Percentiles rank a stretch among this genome's conserved stretches.
Conservation (phyloP, 2,797 vertebrate genomes). For the Danionella dracula region DNA sequence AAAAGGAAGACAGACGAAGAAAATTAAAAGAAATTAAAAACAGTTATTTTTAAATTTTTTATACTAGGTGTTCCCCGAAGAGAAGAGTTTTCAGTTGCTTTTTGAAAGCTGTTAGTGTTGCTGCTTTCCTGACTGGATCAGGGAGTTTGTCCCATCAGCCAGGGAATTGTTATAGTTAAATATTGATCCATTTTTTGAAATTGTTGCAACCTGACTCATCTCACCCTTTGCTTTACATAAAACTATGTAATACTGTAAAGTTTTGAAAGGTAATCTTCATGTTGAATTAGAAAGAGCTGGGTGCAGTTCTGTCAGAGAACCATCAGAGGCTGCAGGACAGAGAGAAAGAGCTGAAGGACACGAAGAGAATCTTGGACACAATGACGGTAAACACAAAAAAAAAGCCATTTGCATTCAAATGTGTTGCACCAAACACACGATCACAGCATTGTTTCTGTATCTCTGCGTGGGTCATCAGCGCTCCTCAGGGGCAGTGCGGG, state of each 20-base stretch:
- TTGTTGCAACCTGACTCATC: too few relatives aligned
- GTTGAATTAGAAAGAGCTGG: conserved; percentile 59
- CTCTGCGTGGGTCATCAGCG: conserved; percentile 43
- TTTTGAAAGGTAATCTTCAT: conserved; percentile 7
- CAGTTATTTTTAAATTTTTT: too few relatives aligned
- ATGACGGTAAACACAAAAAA: conserved; percentile 57
- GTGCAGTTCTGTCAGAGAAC: conserved; percentile 56
- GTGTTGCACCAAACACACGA: neutral
- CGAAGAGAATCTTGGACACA: conserved; percentile 67
- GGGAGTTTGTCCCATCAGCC: too few relatives aligned
- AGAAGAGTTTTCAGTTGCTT: too few relatives aligned
- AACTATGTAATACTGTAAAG: too few relatives aligned
- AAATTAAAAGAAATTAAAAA: too few relatives aligned
- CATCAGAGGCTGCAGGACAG: conserved; percentile 62
- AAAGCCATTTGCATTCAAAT: neutral
- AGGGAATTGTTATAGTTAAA: too few relatives aligned
- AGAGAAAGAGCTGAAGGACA: conserved; percentile 69
- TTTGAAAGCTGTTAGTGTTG: too few relatives aligned
- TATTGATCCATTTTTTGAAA: too few relatives aligned
- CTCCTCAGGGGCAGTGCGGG: conserved; percentile 55
- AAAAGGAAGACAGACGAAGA: too few relatives aligned
- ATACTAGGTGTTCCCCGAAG: too few relatives aligned
- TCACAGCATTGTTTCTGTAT: neutral
- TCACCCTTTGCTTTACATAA: neutral
- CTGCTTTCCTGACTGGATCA: too few relatives aligned